phyloP scores from a whole-genome alignment of 2,797 vertebrate species.

The Alectoris magna region DNA sequence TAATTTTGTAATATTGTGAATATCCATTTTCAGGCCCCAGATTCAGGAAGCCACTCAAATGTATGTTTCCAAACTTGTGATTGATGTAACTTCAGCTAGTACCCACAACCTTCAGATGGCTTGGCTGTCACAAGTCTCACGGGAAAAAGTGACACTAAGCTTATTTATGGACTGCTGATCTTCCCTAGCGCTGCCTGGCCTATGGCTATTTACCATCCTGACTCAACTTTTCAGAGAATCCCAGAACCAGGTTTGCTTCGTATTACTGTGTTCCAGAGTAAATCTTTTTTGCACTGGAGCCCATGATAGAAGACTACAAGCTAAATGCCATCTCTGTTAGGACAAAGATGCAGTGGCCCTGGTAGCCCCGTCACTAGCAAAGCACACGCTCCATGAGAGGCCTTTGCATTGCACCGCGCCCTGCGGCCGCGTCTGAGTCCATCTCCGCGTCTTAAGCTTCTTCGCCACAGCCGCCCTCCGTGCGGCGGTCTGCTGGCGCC shows the following conservation, averaged over 20 bases:
- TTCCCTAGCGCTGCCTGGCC: background rate
- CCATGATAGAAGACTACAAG: background rate
- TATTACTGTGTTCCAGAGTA: background rate
- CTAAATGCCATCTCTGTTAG: background rate
- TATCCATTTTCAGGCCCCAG: background rate
- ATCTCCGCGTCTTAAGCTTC: background rate
- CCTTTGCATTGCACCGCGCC: background rate
- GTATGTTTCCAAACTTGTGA: background rate
- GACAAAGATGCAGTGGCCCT: background rate
- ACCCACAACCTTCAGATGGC: background rate
- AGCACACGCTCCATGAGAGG: background rate
- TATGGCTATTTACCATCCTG: background rate
- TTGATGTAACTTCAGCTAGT: background rate
- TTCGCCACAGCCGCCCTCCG: background rate
- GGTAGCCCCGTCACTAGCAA: background rate
- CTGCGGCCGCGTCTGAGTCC: too few relatives aligned
- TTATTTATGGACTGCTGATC: background rate
- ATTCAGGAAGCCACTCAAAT: background rate
- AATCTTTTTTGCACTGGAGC: background rate
- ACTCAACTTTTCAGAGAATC: background rate
- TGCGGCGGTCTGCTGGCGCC: too few relatives aligned
- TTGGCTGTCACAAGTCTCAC: background rate
- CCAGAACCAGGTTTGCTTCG: background rate
- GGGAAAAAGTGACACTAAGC: background rate
- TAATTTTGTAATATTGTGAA: background rate